Conservation (phyloP, 2,888 invertebrate species). For the Trissolcus japonicus region DNA sequence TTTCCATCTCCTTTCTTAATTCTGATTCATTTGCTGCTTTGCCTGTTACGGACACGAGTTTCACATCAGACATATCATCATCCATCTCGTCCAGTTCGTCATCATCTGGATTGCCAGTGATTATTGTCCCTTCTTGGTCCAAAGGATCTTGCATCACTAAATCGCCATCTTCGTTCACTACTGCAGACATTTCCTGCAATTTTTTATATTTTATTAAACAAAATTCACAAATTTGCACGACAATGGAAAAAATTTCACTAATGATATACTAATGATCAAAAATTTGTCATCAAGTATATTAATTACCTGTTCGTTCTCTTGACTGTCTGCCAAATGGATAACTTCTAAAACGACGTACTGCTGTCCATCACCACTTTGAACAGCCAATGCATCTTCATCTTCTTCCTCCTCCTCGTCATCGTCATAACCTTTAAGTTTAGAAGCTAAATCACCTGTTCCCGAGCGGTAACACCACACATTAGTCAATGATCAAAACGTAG, state of each 20-base stretch:
- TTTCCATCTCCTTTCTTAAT: conserved; percentile 83
- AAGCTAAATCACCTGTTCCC: conserved; percentile 65
- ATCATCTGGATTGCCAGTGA: conserved; percentile 73
- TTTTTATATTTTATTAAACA: neutral
- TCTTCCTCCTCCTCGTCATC: conserved; percentile 76
- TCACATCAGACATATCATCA: conserved; percentile 74
- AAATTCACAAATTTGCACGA: no score
- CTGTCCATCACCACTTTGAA: conserved; percentile 85
- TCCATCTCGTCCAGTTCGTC: conserved; percentile 77
- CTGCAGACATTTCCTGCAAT: conserved; percentile 75
- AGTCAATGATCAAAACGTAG: conserved; percentile 70
- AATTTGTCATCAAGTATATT: no score
- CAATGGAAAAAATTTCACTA: neutral
- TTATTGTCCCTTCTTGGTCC: conserved; percentile 77
- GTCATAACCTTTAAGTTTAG: conserved; percentile 75
- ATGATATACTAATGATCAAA: neutral
- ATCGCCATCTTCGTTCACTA: conserved; percentile 76
- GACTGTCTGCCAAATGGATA: conserved; percentile 85
- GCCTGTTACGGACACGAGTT: conserved; percentile 66
- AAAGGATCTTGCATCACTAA: conserved; percentile 73
- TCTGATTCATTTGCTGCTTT: conserved; percentile 67
- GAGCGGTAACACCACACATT: conserved; percentile 64
- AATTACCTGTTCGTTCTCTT: conserved; percentile 80
- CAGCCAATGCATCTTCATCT: conserved; percentile 80
- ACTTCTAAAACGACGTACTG: conserved; percentile 94